Evolutionary conservation across 2,113 vertebrate species (phyloP).

Genomic region (Pristiophorus japonicus): DNA sequence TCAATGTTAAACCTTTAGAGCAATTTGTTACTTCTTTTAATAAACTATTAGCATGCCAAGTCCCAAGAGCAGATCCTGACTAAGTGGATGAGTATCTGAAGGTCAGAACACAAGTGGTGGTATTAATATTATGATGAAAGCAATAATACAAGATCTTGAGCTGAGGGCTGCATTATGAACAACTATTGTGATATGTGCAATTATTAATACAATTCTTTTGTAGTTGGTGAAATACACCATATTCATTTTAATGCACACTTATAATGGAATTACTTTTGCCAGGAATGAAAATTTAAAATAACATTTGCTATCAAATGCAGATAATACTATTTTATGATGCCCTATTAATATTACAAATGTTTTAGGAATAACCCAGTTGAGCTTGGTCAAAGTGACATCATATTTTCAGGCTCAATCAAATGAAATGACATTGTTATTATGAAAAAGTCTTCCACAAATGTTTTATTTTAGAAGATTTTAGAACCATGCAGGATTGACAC

Average conservation of each 20-base stretch:
- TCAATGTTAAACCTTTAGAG: background rate
- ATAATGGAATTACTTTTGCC: background rate
- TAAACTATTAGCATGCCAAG: background rate
- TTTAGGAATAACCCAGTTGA: background rate
- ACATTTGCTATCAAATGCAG: background rate
- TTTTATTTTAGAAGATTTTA: conserved; percentile 4
- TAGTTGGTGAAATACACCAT: background rate
- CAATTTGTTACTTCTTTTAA: background rate
- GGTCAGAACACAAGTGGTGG: background rate
- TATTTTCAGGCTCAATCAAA: background rate
- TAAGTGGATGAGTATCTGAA: background rate
- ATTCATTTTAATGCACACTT: background rate
- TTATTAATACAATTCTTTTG: background rate
- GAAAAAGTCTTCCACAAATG: background rate
- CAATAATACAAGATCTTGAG: background rate
- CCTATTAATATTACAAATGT: background rate
- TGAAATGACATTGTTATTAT: background rate
- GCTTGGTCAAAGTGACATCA: background rate
- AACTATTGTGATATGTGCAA: background rate
- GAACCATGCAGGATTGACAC: background rate
- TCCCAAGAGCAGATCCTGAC: background rate
- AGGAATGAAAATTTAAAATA: background rate
- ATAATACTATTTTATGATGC: background rate
- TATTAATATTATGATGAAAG: background rate
- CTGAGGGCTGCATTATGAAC: background rate